These are phyloP conservation scores for Poeciliopsis occidentalis DNA, from an alignment of 2,113 vertebrate species.

Conservation along the genomic window DNA sequence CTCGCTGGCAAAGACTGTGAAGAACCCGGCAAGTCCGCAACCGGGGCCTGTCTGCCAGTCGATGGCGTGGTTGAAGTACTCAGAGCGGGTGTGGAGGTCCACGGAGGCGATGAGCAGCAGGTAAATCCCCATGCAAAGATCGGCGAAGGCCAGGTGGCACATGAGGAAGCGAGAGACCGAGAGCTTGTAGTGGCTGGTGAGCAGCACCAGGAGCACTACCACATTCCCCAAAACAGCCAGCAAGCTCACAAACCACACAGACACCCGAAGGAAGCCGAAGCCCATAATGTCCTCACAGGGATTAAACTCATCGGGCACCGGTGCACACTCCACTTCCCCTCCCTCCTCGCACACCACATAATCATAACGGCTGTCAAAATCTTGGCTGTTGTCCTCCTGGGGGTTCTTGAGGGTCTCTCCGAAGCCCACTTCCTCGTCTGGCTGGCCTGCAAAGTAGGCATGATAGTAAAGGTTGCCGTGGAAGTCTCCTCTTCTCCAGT, in stretches of 20 bases:
- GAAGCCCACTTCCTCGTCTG: slow-evolving; percentile 88
- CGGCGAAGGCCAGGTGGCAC: slow-evolving; percentile 96
- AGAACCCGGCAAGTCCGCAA: slow-evolving; percentile 92
- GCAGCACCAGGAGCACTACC: slow-evolving; percentile 90
- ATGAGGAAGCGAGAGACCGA: slow-evolving; percentile 96
- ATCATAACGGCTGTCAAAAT: slow-evolving; percentile 91
- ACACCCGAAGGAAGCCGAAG: slow-evolving; percentile 88
- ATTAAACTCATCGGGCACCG: slow-evolving; percentile 94
- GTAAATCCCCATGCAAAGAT: slow-evolving; percentile 97
- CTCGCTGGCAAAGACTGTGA: slow-evolving; percentile 94
- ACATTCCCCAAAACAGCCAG: slow-evolving; percentile 92
- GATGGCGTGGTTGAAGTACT: slow-evolving; percentile 97
- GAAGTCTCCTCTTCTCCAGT: slow-evolving; percentile 66
- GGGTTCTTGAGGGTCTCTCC: slow-evolving; percentile 93
- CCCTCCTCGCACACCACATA: slow-evolving; percentile 88
- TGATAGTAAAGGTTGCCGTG: slow-evolving; percentile 86
- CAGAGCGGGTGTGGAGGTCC: slow-evolving; percentile 88
- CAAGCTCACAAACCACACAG: slow-evolving; percentile 96
- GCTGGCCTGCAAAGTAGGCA: slow-evolving; percentile 85
- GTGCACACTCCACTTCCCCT: slow-evolving; percentile 87
- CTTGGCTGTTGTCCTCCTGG: slow-evolving; percentile 84
- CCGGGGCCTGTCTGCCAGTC: slow-evolving; percentile 97
- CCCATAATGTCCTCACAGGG: slow-evolving; percentile 99
- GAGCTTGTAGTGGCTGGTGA: slow-evolving; percentile 96
- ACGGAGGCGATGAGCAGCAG: slow-evolving; percentile 94